Base-by-base conservation (phyloP, 2,888 invertebrate genomes). In the Mesorhabditis spiculigera region DNA sequence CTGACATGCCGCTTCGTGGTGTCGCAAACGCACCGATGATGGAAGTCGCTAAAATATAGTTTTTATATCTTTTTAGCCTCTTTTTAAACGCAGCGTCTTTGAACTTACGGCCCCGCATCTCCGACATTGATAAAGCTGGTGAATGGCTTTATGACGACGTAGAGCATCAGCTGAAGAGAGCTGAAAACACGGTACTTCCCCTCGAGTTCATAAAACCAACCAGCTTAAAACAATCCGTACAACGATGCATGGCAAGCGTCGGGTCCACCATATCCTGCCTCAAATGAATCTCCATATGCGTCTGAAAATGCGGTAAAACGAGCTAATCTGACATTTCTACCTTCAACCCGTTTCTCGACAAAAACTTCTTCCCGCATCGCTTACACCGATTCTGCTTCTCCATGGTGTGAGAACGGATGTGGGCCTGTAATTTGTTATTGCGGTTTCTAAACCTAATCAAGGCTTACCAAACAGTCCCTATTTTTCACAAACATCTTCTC, bases 191-290 rank as follows among this genome's bases (percentile, higher is more conserved):
- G n/a, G 8, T 50, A n/a, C 8, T 50, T 50, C 58, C 10, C n/a
- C 8, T 13, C 1, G n/a, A 50, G 58, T 50, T 50, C 8, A 50
- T 10, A 13, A n/a, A 50, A 50, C 58, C 10, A 50, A 50, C 58
- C 58, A 50, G n/a, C n/a, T 50, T 50, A n/a, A 50, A 50, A n/a
- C 58, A 50, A n/a, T 50, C 58, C n/a, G 10, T n/a, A 50, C 58
- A 50, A 1, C 58, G 58, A 50, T 50, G 58, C 58, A 50, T 50
- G 58, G 58, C 58, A 10, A 50, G 58, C 10, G 58, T 50, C n/a
- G 72, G 72, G 43, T 72, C 72, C 13, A 50, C 72, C 10, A 70
- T 64, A 42, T 72, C 72, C 41, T 70, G 66, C 16, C 72, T 42
- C n/a, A 58, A 42, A 63, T 72, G 72, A 8, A 72, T 61, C 58